phyloP scores from a whole-genome alignment of 2,797 vertebrate genomes.

The Enteromius mattozi region DNA sequence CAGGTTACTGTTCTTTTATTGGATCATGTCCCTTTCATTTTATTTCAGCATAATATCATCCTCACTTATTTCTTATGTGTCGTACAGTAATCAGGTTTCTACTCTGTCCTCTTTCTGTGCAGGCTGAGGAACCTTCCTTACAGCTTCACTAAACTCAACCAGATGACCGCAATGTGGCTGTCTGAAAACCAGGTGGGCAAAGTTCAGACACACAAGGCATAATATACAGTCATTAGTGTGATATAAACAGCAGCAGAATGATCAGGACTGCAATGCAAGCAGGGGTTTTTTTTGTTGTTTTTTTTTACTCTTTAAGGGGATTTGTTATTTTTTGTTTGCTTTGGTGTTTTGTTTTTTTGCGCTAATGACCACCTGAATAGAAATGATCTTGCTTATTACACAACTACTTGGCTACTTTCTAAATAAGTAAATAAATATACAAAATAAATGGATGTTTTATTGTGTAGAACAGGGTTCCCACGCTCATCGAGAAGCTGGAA shows the following conservation, averaged over 20 bases:
- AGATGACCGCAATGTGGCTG: constrained; percentile 98
- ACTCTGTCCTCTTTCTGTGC: constrained; percentile 48
- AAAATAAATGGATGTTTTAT: not conserved
- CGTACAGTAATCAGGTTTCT: not conserved
- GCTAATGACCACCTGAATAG: not conserved
- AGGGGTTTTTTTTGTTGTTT: too few relatives aligned
- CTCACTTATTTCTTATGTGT: not conserved
- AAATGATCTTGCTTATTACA: not conserved
- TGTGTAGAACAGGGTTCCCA: not conserved
- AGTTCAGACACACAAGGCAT: not conserved
- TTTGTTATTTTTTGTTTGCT: not conserved
- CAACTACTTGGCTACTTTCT: not conserved
- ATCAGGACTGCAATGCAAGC: not conserved
- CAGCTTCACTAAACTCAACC: constrained; percentile 93
- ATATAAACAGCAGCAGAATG: not conserved
- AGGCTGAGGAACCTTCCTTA: constrained; percentile 96
- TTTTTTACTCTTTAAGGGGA: not conserved
- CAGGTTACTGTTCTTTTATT: not conserved
- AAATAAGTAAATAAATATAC: not conserved
- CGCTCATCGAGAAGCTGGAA: not conserved
- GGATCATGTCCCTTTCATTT: not conserved
- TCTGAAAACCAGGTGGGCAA: constrained; percentile 95
- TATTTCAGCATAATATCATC: not conserved
- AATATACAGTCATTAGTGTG: not conserved
- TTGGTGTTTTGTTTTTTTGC: not conserved